Evolutionary conservation across 1,140 invertebrate species (phyloP).

Genomic region (Cherax quadricarinatus): DNA sequence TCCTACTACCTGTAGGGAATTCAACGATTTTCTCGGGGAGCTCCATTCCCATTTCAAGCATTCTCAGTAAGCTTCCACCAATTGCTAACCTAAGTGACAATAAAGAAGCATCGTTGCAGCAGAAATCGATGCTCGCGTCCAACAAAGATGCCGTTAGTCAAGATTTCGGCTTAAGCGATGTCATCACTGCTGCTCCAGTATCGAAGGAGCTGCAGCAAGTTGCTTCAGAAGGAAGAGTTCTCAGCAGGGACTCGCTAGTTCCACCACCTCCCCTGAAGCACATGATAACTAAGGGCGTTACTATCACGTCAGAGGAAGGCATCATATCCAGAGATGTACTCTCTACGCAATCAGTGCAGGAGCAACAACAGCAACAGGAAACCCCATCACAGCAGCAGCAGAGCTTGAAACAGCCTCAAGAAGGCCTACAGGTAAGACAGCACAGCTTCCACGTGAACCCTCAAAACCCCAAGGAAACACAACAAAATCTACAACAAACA

Average conservation of each 20-base stretch:
- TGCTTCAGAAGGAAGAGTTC: background rate
- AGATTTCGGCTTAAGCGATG: background rate
- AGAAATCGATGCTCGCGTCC: background rate
- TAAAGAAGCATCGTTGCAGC: background rate
- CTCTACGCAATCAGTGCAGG: background rate
- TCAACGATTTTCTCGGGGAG: background rate
- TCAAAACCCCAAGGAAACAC: background rate
- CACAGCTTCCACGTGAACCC: background rate
- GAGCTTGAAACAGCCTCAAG: background rate
- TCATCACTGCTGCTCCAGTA: background rate
- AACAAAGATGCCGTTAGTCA: background rate
- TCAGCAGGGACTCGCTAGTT: background rate
- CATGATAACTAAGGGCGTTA: conserved; percentile 52
- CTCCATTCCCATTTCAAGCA: background rate
- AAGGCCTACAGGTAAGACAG: background rate
- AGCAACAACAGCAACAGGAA: background rate
- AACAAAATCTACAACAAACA: background rate
- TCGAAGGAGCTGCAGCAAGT: background rate
- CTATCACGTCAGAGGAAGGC: conserved; percentile 45
- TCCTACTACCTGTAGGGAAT: conserved; percentile 48
- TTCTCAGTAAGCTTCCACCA: background rate
- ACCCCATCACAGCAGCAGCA: background rate
- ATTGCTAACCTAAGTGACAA: background rate
- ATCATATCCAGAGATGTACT: conserved; percentile 22
- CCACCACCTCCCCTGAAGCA: conserved; percentile 24